These are phyloP conservation scores for Nemopilema nomurai DNA, from an alignment of 30 jellyfish, hydroid and myxozoan species.

Conservation along the genomic window DNA sequence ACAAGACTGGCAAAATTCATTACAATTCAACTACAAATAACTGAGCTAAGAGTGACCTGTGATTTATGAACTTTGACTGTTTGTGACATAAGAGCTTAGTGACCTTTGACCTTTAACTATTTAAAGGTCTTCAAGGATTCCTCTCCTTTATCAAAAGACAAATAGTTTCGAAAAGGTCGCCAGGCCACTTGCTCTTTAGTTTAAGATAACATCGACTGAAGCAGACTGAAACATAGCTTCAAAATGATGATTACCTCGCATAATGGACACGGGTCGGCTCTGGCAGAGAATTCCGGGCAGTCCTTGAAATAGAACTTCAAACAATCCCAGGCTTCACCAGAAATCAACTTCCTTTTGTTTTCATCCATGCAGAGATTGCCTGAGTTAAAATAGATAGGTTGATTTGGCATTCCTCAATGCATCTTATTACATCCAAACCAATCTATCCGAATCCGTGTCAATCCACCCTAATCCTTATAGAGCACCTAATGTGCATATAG, in stretches of 20 bases:
- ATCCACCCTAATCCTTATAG: background rate
- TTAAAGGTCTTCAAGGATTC: too few relatives aligned
- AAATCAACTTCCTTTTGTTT: slow-evolving; percentile 37
- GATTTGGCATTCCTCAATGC: background rate
- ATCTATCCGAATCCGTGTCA: background rate
- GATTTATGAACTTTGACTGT: too few relatives aligned
- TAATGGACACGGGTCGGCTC: slow-evolving; percentile 3
- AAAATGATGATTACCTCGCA: slow-evolving; percentile 22
- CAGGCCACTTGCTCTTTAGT: too few relatives aligned
- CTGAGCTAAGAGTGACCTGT: too few relatives aligned
- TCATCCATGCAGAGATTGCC: slow-evolving; percentile 50
- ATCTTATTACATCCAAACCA: background rate
- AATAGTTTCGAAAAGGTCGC: too few relatives aligned
- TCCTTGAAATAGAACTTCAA: slow-evolving; percentile 45
- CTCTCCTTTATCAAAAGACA: too few relatives aligned
- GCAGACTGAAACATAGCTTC: background rate
- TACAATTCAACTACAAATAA: background rate
- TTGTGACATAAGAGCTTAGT: too few relatives aligned
- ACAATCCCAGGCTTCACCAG: slow-evolving; percentile 61
- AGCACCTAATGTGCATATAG: too few relatives aligned
- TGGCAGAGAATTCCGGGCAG: slow-evolving; percentile 45
- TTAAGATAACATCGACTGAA: too few relatives aligned
- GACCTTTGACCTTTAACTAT: too few relatives aligned
- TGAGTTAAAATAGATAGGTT: background rate
- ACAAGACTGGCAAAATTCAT: background rate